Evolutionary conservation across 2,113 vertebrate species (phyloP), one percentile per base, ranked within the genome.

Genomic region (Rhea pennata): DNA sequence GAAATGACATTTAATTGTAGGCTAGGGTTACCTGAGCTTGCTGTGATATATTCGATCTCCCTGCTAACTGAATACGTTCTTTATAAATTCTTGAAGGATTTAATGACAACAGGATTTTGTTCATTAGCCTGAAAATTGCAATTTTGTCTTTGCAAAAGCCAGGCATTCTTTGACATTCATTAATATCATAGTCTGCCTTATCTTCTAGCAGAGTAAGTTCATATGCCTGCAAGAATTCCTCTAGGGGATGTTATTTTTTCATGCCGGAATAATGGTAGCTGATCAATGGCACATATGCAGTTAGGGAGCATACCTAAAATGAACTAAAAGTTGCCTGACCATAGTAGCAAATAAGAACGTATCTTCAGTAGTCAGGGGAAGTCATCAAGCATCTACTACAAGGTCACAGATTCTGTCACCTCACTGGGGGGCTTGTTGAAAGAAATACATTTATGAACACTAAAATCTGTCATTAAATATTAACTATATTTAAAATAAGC

Each of bases 1-100:
- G 95, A 97, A 97, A 97, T 93, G 71, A 90, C 58, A 96, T 97
- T 95, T 97, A 97, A 97, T 97, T 95, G 79, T 76, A 87, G 56
- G 36, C 44, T 93, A 83, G 79, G 23, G 50, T 97, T 97, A 95
- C 91, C 70, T 95, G 64, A 84, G 70, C 40, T n/a, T 91, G 33
- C 84, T 95, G 88, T 95, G 91, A 98, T 97, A 69, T 27, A 84
- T 80, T 93, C 0, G 51, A 85, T 95, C 67, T 74, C 78, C 61
- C 96, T 79, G 66, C 61, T 83, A 92, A 36, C 42, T 33, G 66
- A 96, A 94, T 92, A 15, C 31, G 67, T 96, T 92, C 65, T 91
- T 95, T 88, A 85, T 69, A 89, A 90, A 24, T 87, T 94, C 87
- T 56, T 72, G 71, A 69, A 91, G 73, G 62, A 83, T 93, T 95